Evolutionary conservation across 2,113 vertebrate genomes (phyloP).

Genomic region (Struthio camelus): DNA sequence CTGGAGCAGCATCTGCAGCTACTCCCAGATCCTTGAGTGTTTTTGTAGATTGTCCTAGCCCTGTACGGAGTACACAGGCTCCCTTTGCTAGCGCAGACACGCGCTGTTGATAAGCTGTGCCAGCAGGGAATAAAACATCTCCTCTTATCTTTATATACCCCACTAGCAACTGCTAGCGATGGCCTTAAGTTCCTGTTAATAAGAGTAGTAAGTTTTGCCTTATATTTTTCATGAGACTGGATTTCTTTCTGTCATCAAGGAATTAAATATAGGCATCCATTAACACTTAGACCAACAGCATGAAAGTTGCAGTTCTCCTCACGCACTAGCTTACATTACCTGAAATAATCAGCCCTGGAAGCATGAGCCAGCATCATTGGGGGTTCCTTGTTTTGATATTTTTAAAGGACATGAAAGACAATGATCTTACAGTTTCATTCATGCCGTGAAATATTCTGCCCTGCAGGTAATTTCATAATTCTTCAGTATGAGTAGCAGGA

Average conservation of each 20-base stretch:
- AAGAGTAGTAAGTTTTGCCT: not conserved
- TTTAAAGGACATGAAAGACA: not conserved
- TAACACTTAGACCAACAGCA: conserved; percentile 19
- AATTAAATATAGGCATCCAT: not conserved
- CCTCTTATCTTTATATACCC: not conserved
- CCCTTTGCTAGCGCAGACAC: conserved; percentile 19
- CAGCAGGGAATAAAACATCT: conserved; percentile 46
- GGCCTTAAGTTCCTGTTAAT: conserved; percentile 12
- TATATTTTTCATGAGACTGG: not conserved
- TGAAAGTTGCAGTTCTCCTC: conserved; percentile 8
- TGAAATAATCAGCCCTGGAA: not conserved
- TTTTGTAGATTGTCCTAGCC: conserved; percentile 45
- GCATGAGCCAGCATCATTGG: not conserved
- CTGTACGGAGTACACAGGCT: conserved; percentile 44
- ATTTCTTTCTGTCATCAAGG: conserved; percentile 13
- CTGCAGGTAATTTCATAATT: not conserved
- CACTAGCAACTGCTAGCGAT: not conserved
- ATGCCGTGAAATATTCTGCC: not conserved
- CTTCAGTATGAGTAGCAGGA: not conserved
- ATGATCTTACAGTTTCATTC: not conserved
- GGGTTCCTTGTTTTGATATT: not conserved
- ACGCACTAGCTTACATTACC: not conserved
- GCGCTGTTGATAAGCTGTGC: conserved; percentile 40
- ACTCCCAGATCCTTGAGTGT: conserved; percentile 15
- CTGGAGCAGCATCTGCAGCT: conserved; percentile 16